Percentiles rank a stretch among this genome's conserved stretches.
Conservation (phyloP, 2,113 vertebrate genomes). For the Clupea harengus region DNA sequence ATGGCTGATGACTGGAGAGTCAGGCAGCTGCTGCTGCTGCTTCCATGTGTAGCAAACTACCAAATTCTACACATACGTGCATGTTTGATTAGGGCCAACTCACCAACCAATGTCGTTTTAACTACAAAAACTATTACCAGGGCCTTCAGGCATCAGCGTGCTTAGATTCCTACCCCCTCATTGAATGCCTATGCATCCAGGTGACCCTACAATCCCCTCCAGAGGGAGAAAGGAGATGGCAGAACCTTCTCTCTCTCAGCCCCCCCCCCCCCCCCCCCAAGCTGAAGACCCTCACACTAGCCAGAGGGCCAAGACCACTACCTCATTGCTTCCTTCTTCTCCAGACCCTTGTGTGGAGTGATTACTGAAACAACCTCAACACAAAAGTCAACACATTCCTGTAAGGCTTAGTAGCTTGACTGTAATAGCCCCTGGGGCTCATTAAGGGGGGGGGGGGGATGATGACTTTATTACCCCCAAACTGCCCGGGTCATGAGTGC, state of each 20-base stretch:
- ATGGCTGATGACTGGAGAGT: background rate
- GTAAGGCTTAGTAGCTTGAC: background rate
- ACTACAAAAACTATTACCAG: background rate
- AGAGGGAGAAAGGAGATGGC: background rate
- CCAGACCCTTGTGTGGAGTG: background rate
- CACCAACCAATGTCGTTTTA: background rate
- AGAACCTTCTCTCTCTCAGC: too few species aligned
- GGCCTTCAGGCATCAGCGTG: background rate
- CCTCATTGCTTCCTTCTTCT: background rate
- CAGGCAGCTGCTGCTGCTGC: background rate
- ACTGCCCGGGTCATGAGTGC: background rate
- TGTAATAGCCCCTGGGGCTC: background rate
- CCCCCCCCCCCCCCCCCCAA: too few species aligned
- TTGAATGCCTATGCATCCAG: background rate
- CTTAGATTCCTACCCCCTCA: background rate
- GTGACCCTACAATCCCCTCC: background rate
- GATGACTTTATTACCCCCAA: background rate
- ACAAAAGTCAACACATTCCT: slow-evolving; percentile 19
- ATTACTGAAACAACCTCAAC: background rate
- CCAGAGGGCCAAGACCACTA: background rate
- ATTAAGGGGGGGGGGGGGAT: background rate
- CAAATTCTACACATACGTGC: background rate
- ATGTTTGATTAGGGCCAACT: too few species aligned
- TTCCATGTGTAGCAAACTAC: background rate
- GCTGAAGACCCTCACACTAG: background rate